phyloP scores from a whole-genome alignment of 2,888 invertebrate genomes.

The Colletes collaris region DNA sequence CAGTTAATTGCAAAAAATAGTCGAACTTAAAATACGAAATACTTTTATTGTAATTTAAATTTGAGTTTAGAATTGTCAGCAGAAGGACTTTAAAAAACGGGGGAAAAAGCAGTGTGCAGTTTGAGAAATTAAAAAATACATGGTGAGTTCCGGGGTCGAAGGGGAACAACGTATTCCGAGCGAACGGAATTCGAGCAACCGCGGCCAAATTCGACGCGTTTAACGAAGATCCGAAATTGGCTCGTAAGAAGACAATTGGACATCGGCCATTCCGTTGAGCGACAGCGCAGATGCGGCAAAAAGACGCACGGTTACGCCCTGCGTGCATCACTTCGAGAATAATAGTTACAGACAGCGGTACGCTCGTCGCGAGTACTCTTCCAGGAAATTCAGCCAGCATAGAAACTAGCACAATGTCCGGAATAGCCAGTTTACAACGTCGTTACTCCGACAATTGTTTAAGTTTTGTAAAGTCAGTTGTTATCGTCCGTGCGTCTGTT shows the following conservation, averaged over 20 bases:
- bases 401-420: conserved; percentile 80
- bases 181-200: conserved; percentile 54
- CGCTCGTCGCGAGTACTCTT: conserved; percentile 59
- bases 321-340: conserved; percentile 74
- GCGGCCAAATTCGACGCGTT: conserved; percentile 65
- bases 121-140: no score
- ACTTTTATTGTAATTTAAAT: no score
- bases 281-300: conserved; percentile 81
- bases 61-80: no score
- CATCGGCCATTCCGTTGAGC: conserved; percentile 79
- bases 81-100: no score
- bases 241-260: conserved; percentile 79
- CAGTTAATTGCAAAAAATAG: no score
- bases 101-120: no score
- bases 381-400: conserved; percentile 70
- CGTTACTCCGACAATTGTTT: conserved; percentile 53
- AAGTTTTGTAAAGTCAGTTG: conserved; percentile 3
- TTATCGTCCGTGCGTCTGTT: neutral
- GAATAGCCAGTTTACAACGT: conserved; percentile 66
- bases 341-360: conserved; percentile 70
- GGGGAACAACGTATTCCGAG: conserved; percentile 10
- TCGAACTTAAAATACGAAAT: no score
- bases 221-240: conserved; percentile 66
- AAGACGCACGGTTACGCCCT: conserved; percentile 81
- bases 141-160: no score